Evolutionary conservation across 2,797 vertebrate species (phyloP), one percentile per base, ranked within the genome.

Genomic region (Lerista edwardsae): DNA sequence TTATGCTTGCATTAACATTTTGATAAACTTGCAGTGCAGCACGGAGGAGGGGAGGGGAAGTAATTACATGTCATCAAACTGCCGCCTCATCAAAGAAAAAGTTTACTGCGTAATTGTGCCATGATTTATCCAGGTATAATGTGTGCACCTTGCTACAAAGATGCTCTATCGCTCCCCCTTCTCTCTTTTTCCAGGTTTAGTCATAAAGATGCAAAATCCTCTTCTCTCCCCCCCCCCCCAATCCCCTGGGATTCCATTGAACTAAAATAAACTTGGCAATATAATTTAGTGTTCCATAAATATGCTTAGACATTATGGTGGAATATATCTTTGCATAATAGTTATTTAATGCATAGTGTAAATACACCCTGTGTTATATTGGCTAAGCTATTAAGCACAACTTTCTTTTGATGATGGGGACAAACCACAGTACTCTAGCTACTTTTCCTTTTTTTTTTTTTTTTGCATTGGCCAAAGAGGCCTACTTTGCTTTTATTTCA

Each of bases 1-100:
- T 99, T 99, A 99, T 97, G 97, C 97, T 96, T 97, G 97, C 98
- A 99, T 99, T 99, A 98, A 98, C 98, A 98, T 99, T 98, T 98
- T 97, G 97, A 98, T 98, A 98, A 98, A 98, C 98, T 98, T 97
- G 97, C 96, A 94, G 97, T 96, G 93, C 95, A 88, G 97, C 96
- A 96, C 96, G 4, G 39, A 27, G 23, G 72, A n/a, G 41, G 69
- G 51, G 36, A 19, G 27, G 8, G 27, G 97, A 97, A 98, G 97
- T 99, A 99, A 99, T 99, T 98, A 97, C 97, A 98, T 97, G 96
- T 97, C 98, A 97, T 97, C 97, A 96, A 95, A 97, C 94, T 94
- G 92, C 96, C 95, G 96, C 96, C 96, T 97, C 96, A 96, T 96
- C 95, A 95, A 94, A 95, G 94, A 90, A 96, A 51, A 96, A 95